Evolutionary conservation across 2,113 vertebrate species (phyloP).

Genomic region (Brachyhypopomus gauderio): DNA sequence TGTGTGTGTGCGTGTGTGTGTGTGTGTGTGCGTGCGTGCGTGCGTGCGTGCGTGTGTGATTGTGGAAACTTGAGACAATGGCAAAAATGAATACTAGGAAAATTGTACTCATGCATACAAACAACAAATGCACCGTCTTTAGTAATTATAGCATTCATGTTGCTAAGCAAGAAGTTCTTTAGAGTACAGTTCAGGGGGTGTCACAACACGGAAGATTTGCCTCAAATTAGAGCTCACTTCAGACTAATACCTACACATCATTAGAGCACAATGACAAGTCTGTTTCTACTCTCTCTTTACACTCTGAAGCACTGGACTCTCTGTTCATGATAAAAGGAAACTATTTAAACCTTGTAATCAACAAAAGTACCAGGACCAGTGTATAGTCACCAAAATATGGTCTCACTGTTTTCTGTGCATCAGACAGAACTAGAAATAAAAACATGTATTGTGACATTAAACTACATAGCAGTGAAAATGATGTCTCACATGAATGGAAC

Average conservation of each 20-base stretch:
- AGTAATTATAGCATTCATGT: conserved; percentile 20
- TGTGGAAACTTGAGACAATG: background rate
- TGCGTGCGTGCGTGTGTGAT: background rate
- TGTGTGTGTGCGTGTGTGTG: no score
- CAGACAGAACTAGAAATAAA: no score
- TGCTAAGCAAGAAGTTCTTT: conserved; percentile 15
- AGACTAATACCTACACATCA: conserved; percentile 22
- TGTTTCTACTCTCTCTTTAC: background rate
- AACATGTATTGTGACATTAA: no score
- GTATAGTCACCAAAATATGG: no score
- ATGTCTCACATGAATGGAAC: no score
- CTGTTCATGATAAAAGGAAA: no score
- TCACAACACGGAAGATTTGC: background rate
- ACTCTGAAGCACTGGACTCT: no score
- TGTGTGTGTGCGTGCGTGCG: no score
- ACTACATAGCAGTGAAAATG: no score
- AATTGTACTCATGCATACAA: background rate
- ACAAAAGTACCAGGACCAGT: no score
- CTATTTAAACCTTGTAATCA: no score
- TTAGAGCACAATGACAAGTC: background rate
- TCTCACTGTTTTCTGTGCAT: no score
- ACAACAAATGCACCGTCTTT: background rate
- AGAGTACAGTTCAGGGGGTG: background rate
- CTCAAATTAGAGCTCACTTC: conserved; percentile 4
- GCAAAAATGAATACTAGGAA: background rate